A percentile compares a stretch with the other conserved stretches of the same genome.
Conservation (phyloP, 2,888 invertebrate genomes). For the Lochmaea capreae region DNA sequence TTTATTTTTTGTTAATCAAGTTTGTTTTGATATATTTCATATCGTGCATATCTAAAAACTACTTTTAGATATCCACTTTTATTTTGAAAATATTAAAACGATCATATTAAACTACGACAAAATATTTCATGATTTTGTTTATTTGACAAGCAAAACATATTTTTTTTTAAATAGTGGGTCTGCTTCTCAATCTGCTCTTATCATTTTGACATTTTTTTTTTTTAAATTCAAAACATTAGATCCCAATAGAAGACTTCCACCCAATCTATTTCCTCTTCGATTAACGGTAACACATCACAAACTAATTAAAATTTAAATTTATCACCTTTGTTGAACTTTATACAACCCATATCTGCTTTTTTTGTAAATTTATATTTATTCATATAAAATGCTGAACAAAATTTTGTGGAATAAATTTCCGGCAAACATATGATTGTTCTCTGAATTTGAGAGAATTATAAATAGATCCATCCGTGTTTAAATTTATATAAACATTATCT, state of each 20-base stretch:
- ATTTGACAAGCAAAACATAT: neutral
- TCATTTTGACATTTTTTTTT: conserved; percentile 3
- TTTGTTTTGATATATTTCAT: neutral
- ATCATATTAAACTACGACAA: neutral
- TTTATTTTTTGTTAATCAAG: neutral
- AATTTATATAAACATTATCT: too few species aligned
- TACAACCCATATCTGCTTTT: too few species aligned
- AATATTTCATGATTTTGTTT: neutral
- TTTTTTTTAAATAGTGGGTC: neutral
- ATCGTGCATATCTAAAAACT: neutral
- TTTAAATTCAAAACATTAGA: neutral
- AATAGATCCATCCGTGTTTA: too few species aligned
- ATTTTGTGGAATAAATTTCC: too few species aligned
- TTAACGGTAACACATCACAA: neutral
- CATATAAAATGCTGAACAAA: too few species aligned
- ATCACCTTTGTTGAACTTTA: too few species aligned
- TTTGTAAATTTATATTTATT: too few species aligned
- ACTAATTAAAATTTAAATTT: neutral
- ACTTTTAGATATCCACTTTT: neutral
- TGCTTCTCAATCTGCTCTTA: neutral
- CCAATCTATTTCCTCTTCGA: neutral
- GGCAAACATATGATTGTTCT: too few species aligned
- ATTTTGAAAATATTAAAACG: neutral
- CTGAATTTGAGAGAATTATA: too few species aligned
- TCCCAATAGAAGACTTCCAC: neutral